phyloP scores from a whole-genome alignment of 2,888 invertebrate genomes.

The Theodoxus fluviatilis region DNA sequence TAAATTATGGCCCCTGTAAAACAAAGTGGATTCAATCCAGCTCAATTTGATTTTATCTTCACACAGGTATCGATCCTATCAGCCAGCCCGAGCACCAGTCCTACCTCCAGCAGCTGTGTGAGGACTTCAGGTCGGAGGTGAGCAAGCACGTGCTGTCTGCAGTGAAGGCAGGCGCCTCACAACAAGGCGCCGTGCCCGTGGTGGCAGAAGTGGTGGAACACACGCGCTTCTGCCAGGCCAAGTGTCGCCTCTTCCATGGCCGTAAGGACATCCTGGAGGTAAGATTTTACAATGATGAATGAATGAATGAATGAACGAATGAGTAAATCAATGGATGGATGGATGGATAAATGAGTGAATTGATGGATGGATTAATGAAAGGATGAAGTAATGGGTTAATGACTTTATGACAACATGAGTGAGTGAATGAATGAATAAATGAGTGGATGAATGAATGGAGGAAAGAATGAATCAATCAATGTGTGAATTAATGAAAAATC shows the following conservation, averaged over 20 bases:
- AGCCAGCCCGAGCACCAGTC: conserved; percentile 70
- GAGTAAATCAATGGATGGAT: too few relatives aligned
- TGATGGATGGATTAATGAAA: too few relatives aligned
- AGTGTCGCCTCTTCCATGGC: conserved; percentile 76
- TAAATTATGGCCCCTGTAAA: background rate
- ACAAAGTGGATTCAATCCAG: background rate
- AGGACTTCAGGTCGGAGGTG: conserved; percentile 75
- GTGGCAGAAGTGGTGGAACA: conserved; percentile 79
- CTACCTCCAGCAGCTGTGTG: conserved; percentile 73
- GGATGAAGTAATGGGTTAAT: too few relatives aligned
- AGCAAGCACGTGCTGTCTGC: conserved; percentile 73
- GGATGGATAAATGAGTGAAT: too few relatives aligned
- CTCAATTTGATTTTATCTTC: background rate
- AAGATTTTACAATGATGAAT: conserved; percentile 16
- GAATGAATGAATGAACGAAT: too few relatives aligned
- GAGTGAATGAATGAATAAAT: too few relatives aligned
- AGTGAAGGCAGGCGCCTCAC: conserved; percentile 32
- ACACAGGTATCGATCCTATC: conserved; percentile 66
- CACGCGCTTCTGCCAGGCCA: conserved; percentile 76
- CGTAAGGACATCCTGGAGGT: conserved; percentile 74
- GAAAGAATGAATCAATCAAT: too few relatives aligned
- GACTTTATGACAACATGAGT: too few relatives aligned
- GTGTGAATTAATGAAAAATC: too few relatives aligned
- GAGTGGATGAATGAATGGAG: too few relatives aligned
- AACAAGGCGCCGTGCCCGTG: conserved; percentile 70